phyloP scores from a whole-genome alignment of 1,140 invertebrate genomes.

The Helicoverpa armigera region DNA sequence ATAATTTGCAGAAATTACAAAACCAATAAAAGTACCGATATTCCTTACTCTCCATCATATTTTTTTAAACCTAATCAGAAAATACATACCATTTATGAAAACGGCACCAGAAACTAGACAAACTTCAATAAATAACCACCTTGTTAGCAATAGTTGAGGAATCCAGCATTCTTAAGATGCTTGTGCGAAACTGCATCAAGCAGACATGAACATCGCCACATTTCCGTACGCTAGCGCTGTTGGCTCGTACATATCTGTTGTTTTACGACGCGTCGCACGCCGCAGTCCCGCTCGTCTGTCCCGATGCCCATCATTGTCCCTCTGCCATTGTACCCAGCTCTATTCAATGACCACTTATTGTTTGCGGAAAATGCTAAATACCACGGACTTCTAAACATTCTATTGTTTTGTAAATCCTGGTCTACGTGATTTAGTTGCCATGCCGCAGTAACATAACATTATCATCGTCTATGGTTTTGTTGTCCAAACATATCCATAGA shows the following conservation, averaged over 20 bases:
- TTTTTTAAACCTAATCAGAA: too few relatives aligned
- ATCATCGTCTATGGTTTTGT: neutral
- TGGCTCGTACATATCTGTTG: constrained; percentile 28
- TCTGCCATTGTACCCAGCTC: constrained; percentile 14
- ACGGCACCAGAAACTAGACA: too few relatives aligned
- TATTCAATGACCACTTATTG: constrained; percentile 33
- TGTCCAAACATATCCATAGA: neutral
- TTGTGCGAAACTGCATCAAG: neutral
- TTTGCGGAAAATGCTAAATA: constrained; percentile 36
- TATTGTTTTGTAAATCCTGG: constrained; percentile 15
- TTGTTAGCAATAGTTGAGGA: too few relatives aligned
- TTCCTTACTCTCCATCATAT: too few relatives aligned
- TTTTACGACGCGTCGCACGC: constrained; percentile 14
- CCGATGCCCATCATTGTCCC: constrained; percentile 4
- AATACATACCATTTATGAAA: too few relatives aligned
- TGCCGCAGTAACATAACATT: neutral
- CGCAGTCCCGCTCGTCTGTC: neutral
- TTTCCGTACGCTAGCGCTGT: neutral
- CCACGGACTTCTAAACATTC: constrained; percentile 1
- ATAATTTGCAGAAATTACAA: too few relatives aligned
- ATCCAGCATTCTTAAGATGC: too few relatives aligned
- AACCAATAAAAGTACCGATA: too few relatives aligned
- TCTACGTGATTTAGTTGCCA: neutral
- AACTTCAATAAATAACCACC: too few relatives aligned
- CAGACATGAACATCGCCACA: neutral